Evolutionary conservation across 2,797 vertebrate genomes (phyloP).

Genomic region (Dermochelys coriacea): DNA sequence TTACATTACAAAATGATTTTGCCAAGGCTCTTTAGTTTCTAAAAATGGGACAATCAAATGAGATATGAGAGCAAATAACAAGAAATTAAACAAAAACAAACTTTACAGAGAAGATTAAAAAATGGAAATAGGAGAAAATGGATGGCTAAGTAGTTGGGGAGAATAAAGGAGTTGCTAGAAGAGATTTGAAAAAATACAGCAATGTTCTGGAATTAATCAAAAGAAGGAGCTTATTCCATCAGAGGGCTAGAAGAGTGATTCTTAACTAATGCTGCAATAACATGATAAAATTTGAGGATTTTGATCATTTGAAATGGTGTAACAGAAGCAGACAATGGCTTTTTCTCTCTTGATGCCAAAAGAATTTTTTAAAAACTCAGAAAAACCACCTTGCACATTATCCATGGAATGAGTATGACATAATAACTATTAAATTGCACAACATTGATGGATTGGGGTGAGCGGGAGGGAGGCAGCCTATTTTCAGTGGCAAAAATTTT

Average conservation of each 20-base stretch:
- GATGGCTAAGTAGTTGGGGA: not conserved
- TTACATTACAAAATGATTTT: constrained; percentile 18
- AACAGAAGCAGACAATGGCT: not conserved
- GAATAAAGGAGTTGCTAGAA: not conserved
- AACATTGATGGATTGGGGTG: not conserved
- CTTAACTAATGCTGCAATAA: rapidly evolving
- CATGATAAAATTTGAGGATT: not conserved
- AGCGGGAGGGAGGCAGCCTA: rapidly evolving
- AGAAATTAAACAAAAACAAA: not conserved
- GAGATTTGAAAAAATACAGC: not conserved
- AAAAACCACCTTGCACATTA: not conserved
- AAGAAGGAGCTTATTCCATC: not conserved
- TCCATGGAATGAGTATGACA: not conserved
- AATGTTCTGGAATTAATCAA: not conserved
- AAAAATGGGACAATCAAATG: not conserved
- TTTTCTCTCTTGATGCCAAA: not conserved
- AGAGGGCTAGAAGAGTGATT: not conserved
- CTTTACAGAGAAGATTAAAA: not conserved
- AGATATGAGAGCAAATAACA: not conserved
- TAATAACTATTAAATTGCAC: not conserved
- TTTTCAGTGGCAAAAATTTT: not conserved
- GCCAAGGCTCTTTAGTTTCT: not conserved
- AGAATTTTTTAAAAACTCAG: not conserved
- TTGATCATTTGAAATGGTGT: not conserved
- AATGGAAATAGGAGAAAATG: not conserved